Conservation (phyloP, 2,888 invertebrate genomes). For the Itoplectis maculator region DNA sequence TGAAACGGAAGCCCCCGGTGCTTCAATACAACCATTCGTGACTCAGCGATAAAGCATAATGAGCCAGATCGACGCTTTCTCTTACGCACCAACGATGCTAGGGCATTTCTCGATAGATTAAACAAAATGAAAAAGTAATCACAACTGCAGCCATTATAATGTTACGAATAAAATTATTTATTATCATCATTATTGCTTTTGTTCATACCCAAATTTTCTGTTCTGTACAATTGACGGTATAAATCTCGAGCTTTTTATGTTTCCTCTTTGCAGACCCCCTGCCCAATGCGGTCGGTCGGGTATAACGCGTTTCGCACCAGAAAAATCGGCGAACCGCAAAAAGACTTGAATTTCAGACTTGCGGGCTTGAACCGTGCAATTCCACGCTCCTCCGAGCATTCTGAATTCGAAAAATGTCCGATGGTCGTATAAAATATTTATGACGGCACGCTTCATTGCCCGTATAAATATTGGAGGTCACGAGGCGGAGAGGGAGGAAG, state of each 20-base stretch:
- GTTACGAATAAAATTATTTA: background rate
- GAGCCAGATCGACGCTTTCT: slow-evolving; percentile 1
- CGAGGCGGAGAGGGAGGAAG: slow-evolving; percentile 2
- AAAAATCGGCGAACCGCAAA: slow-evolving; percentile 20
- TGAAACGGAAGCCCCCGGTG: background rate
- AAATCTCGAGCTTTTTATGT: slow-evolving; percentile 1
- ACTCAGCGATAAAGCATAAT: slow-evolving; percentile 20
- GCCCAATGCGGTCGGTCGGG: background rate
- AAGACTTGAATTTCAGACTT: slow-evolving; percentile 27
- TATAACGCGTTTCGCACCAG: slow-evolving; percentile 17
- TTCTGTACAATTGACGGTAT: background rate
- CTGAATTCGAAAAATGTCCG: slow-evolving; percentile 72
- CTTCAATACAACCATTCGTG: slow-evolving; percentile 7
- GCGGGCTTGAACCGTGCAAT: slow-evolving; percentile 12
- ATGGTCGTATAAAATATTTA: slow-evolving; percentile 73
- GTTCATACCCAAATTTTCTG: background rate
- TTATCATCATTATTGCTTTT: background rate
- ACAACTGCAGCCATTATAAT: background rate
- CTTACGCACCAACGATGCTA: background rate
- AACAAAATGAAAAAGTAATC: background rate
- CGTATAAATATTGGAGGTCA: slow-evolving; percentile 72
- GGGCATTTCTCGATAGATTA: background rate
- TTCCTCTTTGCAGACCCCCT: background rate
- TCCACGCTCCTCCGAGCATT: slow-evolving; percentile 52
- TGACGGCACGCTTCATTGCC: slow-evolving; percentile 71